phyloP scores from a whole-genome alignment of 1,140 invertebrate genomes.

The Batillaria attramentaria region DNA sequence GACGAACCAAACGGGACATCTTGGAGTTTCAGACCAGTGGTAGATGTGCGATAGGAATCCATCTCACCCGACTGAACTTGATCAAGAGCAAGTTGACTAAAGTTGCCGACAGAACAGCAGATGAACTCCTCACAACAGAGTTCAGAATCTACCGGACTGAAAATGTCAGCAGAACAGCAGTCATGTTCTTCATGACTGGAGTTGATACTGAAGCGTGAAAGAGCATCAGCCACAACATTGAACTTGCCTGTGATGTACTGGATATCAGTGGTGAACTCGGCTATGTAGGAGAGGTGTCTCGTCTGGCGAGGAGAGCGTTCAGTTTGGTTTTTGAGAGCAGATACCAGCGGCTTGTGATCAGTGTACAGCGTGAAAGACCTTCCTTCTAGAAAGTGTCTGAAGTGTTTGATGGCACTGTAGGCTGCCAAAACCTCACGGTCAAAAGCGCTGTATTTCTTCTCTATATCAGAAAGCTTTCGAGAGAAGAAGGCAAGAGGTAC shows the following conservation, averaged over 20 bases:
- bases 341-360: constrained; percentile 20
- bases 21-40: background rate
- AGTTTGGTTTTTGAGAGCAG: constrained; percentile 1
- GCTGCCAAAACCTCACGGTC: constrained; percentile 21
- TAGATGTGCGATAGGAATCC: background rate
- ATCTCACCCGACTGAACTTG: background rate
- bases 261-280: constrained; percentile 28
- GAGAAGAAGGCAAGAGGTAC: constrained; percentile 21
- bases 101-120: background rate
- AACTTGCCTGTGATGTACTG: constrained; percentile 23
- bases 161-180: too few species aligned
- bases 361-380: constrained; percentile 16
- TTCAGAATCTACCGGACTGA: too few species aligned
- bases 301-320: constrained; percentile 27
- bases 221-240: too few species aligned
- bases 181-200: too few species aligned
- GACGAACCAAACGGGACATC: background rate
- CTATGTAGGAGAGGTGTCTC: constrained; percentile 27
- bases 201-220: too few species aligned
- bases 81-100: background rate
- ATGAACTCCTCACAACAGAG: background rate
- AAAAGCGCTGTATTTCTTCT: constrained; percentile 20
- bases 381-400: constrained; percentile 25
- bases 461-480: constrained; percentile 1
- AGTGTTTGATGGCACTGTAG: constrained; percentile 22